Base-by-base conservation (phyloP, 2,797 vertebrate species). In the Loris lydekkerianus region DNA sequence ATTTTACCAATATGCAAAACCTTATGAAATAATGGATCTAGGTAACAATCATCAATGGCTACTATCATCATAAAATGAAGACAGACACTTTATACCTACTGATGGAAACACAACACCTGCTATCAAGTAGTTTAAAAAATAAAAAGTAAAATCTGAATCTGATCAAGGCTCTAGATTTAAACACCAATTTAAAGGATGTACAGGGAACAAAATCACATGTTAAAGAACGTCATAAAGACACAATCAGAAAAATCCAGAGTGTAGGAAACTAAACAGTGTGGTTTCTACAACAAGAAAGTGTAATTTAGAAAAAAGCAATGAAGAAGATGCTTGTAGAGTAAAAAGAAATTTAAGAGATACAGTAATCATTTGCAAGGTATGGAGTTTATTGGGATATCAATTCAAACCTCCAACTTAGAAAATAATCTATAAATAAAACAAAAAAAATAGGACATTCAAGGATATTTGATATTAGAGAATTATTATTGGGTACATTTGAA, bases 391-490 rank as follows among this genome's bases (percentile, higher is more conserved):
- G 85, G 70, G 20, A 72, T 91, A 13, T 10, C 40, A 60, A 80
- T 80, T 77, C 20, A 96, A 93, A 92, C 3, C 4, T 92, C 34
- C 90, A 78, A 70, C 3, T 93, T 78, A 73, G 27, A 29, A 27
- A 65, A 43, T 31, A 25, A 53, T 53, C 10, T 40, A 61, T 31
- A 63, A 86, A 46, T n/a, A 60, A 20, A 93, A 56, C 61, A 15
- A 69, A 70, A 93, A 29, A 9, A 67, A 40, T 31, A 70, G 53
- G 67, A 34, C 9, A 70, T 76, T 78, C 15, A 67, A 69, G 14
- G 10, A 23, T 84, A 78, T 49, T 49, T 91, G 46, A 77, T 80
- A 93, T 84, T 78, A 76, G 92, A n/a, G n/a, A 63, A 53, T 91
- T 70, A 73, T 37, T 84, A 3, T 43, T 72, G n/a, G 37, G 11